phyloP scores from a whole-genome alignment of 2,888 invertebrate genomes.

The Ellobium chinense region DNA sequence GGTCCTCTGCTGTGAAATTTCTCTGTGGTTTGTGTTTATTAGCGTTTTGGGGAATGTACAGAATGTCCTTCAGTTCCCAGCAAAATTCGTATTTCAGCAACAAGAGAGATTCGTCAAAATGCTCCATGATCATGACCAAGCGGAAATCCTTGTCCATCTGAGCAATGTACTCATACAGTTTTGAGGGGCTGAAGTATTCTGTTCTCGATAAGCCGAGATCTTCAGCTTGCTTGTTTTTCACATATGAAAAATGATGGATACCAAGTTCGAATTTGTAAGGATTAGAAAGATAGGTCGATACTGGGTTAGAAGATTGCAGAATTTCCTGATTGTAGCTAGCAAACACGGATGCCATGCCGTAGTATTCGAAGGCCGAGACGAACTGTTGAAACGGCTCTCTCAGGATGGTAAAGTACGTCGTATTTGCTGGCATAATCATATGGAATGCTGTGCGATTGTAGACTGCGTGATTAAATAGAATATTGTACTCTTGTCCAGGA shows the following conservation, averaged over 20 bases:
- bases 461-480: constrained; percentile 66
- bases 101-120: constrained; percentile 62
- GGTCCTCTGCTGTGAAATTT: constrained; percentile 41
- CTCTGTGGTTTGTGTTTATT: constrained; percentile 46
- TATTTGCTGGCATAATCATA: constrained; percentile 52
- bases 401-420: constrained; percentile 53
- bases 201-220: constrained; percentile 46
- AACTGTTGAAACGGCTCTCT: constrained; percentile 56
- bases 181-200: background rate
- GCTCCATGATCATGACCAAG: constrained; percentile 63
- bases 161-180: constrained; percentile 47
- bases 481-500: constrained; percentile 56
- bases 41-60: constrained; percentile 56
- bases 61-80: constrained; percentile 61
- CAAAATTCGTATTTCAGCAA: constrained; percentile 60
- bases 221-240: constrained; percentile 52
- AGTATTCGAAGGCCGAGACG: constrained; percentile 55
- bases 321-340: background rate
- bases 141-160: constrained; percentile 56
- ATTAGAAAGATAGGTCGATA: constrained; percentile 44
- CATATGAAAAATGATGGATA: constrained; percentile 22
- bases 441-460: constrained; percentile 57
- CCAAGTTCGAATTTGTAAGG: constrained; percentile 21
- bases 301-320: constrained; percentile 37
- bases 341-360: constrained; percentile 17